Evolutionary conservation across 2,113 vertebrate species (phyloP).

Genomic region (Hyperopisus bebe): DNA sequence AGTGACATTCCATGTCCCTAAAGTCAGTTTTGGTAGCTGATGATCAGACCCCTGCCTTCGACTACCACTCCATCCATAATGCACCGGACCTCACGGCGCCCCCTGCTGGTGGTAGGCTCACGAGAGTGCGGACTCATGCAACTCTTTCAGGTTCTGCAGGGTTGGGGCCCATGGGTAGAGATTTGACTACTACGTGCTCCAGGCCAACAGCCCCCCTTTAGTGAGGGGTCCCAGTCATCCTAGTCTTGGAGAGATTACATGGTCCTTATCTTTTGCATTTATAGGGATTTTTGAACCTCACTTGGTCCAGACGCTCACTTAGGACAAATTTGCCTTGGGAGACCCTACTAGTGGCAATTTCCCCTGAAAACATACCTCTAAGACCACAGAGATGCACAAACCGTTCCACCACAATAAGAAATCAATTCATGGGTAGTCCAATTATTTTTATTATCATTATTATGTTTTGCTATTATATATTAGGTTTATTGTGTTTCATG

Average conservation of each 20-base stretch:
- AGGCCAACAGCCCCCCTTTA: not conserved
- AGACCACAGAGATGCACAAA: not conserved
- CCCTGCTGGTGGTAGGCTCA: not conserved
- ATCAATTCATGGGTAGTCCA: not conserved
- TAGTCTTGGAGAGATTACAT: not conserved
- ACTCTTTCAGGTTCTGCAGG: not conserved
- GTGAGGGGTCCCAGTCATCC: not conserved
- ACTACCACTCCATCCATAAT: not conserved
- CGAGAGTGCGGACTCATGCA: not conserved
- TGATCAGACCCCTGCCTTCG: not conserved
- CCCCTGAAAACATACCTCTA: not conserved
- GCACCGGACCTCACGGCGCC: not conserved
- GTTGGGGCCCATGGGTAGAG: not conserved
- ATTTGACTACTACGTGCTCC: not conserved
- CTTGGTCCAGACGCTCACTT: not conserved
- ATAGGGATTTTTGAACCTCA: not conserved
- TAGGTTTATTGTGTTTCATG: not conserved
- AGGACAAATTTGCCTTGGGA: not conserved
- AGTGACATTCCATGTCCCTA: not conserved
- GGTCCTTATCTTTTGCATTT: not conserved
- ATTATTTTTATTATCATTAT: not conserved
- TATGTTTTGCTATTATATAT: not conserved
- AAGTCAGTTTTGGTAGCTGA: not conserved
- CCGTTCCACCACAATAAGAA: not conserved
- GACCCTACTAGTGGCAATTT: not conserved